Conservation (phyloP, 1,140 invertebrate species). For the Drosophila ogumai region DNA sequence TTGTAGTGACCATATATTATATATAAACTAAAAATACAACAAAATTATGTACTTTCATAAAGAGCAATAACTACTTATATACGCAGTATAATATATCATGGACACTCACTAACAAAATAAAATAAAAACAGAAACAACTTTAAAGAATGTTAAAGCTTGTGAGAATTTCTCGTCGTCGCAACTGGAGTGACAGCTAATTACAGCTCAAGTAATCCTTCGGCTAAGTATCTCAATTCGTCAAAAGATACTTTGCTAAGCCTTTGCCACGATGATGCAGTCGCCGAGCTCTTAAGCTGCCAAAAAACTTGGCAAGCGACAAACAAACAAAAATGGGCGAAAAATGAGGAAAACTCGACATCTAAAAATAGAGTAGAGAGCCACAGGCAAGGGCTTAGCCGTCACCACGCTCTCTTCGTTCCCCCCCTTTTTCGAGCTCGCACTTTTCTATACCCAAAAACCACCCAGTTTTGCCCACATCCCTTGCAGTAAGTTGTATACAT, state of each 20-base stretch:
- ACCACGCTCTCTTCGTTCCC: too few species aligned
- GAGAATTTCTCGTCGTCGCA: constrained; percentile 2
- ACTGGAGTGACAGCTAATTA: constrained; percentile 58
- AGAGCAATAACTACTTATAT: too few species aligned
- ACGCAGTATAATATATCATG: background rate
- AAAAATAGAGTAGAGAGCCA: constrained; percentile 46
- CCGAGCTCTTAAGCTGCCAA: constrained; percentile 62
- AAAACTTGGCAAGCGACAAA: constrained; percentile 58
- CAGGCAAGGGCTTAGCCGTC: constrained; percentile 19
- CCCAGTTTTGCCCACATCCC: background rate
- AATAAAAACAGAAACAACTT: background rate
- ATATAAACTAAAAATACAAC: too few species aligned
- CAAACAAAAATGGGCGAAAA: constrained; percentile 35
- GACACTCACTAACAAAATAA: background rate
- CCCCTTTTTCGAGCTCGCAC: background rate
- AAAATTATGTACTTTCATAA: too few species aligned
- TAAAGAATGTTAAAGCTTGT: constrained; percentile 2
- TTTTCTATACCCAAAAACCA: constrained; percentile 1
- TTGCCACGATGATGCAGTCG: constrained; percentile 43
- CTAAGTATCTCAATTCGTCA: constrained; percentile 62
- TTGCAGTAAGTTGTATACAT: constrained; percentile 46
- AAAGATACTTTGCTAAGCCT: constrained; percentile 67
- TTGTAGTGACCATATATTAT: too few species aligned
- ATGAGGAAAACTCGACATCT: constrained; percentile 22
- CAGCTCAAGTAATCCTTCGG: constrained; percentile 55